Evolutionary conservation across 1,140 invertebrate species (phyloP), one percentile per base, ranked within the genome.

Genomic region (Euborellia annulipes): DNA sequence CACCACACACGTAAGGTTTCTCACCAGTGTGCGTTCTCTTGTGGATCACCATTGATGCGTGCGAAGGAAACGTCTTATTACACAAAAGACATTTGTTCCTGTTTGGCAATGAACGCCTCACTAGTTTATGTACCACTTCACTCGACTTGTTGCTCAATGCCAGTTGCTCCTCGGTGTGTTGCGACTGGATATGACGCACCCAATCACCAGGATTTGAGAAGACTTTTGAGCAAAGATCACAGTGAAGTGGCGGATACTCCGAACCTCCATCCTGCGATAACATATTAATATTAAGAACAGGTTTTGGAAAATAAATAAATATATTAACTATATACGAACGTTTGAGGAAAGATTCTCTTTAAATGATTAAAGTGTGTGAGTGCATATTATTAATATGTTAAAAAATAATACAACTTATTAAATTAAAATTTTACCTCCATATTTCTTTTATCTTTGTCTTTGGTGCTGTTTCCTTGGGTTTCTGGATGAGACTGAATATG

Each of bases 101-200:
- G 11, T 27, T 27, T 27, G 23, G 23, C 23, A 27, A 27, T 27
- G 23, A 27, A 27, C 23, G 23, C 23, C 23, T 27, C 23, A 27
- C 23, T 4, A 27, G 11, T 27, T 27, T 27, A 27, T 27, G 23
- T 27, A 27, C 23, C 4, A 27, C 23, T 27, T 27, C 23, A 27
- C 23, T 27, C 11, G 73, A 75, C 63, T 78, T 82, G 61, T 85
- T 85, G 65, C 77, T 80, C 54, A 82, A 62, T 53, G 82, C 80
- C 61, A 87, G 62, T 68, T 87, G 82, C 61, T 80, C 75, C 57
- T 86, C 83, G 0, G 83, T 85, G 59, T 87, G 83, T 43, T 79
- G 76, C 49, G 72, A 79, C 58, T 85, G 82, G 60, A 85, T 81
- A 51, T 86, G 83, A 30, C 81, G 73, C 11, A 85, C 83, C 83